These are phyloP conservation scores for Falco peregrinus DNA, from an alignment of 2,797 vertebrate species.

Conservation along the genomic window DNA sequence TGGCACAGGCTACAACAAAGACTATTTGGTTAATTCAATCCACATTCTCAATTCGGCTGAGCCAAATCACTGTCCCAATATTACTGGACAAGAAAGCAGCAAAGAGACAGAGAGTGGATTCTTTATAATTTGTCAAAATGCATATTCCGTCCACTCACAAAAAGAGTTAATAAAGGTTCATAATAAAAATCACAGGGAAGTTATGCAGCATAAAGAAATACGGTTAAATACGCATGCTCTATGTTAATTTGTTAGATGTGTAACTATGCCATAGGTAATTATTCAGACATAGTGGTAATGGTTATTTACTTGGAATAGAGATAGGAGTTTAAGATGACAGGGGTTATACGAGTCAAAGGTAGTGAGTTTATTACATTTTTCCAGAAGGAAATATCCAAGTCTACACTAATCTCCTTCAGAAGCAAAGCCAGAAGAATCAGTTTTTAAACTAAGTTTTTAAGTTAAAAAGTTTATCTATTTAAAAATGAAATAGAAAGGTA, in stretches of 20 bases:
- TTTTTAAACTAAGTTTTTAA: conserved; percentile 66
- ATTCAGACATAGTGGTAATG: conserved; percentile 26
- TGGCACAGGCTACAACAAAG: conserved; percentile 73
- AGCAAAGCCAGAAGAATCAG: conserved; percentile 78
- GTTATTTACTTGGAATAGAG: conserved; percentile 45
- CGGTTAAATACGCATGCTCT: conserved; percentile 70
- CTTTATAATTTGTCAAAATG: conserved; percentile 52
- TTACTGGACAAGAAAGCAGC: conserved; percentile 63
- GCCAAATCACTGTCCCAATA: conserved; percentile 61
- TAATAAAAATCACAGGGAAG: conserved; percentile 39
- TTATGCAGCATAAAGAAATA: conserved; percentile 34
- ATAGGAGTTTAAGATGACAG: conserved; percentile 29
- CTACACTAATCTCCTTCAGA: conserved; percentile 71
- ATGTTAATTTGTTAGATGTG: conserved; percentile 60
- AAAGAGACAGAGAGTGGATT: conserved; percentile 45
- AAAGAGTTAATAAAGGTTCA: conserved; percentile 17
- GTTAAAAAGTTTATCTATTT: conserved; percentile 70
- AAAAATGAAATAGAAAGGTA: conserved; percentile 70
- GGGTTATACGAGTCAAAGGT: conserved; percentile 10
- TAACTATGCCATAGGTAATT: conserved; percentile 42
- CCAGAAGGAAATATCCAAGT: conserved; percentile 63
- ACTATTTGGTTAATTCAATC: conserved; percentile 70
- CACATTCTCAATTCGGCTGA: conserved; percentile 57
- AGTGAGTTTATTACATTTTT: conserved; percentile 56
- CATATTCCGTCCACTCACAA: conserved; percentile 52